Base-by-base conservation (phyloP, 2,888 invertebrate species). In the Shargacucullia verbasci region DNA sequence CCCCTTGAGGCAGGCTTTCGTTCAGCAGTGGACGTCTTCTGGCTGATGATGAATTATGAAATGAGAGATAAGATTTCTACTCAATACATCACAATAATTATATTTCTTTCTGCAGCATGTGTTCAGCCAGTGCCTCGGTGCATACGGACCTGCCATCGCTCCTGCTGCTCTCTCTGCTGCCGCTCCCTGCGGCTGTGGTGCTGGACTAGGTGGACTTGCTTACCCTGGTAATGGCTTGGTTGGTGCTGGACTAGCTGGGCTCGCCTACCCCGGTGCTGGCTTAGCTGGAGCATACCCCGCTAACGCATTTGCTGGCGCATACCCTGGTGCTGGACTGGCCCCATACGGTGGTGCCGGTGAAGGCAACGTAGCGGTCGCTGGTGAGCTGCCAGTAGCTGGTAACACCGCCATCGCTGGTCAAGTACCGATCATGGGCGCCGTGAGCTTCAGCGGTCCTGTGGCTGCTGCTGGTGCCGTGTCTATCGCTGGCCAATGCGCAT, bases 341-440 rank as follows among this genome's bases (percentile, higher is more conserved):
- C 20, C 43, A 0, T 54, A 62, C 53, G 71, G 71, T 13, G 68
- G 73, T n/a, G 55, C 50, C 1, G 73, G 73, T 3, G 49, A 52
- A 52, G 52, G 52, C 37, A 44, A 44, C 37, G 52, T 52, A 37
- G 43, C 43, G 12, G 52, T 52, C 10, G 27, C 27, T 37, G 52
- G 52, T 44, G 43, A 52, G 37, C 52, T 52, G 43, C 52, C 52
- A 37, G 43, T 52, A 12, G 40, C 47, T 12, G 68, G 73, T 20
- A 46, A 27, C 12, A 59, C 60, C 13, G 53, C 55, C n/a, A 46
- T 73, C 7, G 39, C 58, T 6, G 72, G 72, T 41, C 65, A 70
- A 25, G 58, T 72, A 2, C 72, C 72, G 5, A 59, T 72, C 47
- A 37, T 46, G 20, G 73, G 70, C 0, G 37, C 52, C 25, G 65